Base-by-base conservation (phyloP, 2,797 vertebrate species). In the Sus cebifrons region DNA sequence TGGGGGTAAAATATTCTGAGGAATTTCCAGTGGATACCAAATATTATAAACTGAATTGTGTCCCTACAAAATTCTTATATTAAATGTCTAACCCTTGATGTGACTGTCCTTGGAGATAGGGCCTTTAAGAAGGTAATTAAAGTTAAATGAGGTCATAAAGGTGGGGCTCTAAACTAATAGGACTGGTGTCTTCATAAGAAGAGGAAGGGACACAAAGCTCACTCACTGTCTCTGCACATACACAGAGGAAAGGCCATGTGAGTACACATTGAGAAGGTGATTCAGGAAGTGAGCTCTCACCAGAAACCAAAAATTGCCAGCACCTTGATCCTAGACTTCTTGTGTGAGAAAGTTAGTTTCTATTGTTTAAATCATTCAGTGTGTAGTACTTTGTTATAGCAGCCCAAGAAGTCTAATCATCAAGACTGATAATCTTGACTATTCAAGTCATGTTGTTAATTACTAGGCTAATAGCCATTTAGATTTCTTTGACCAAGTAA, bases 221-320 rank as follows among this genome's bases (percentile, higher is more conserved):
- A 14, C 32, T 86, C 13, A 29, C 16, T 27, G 23, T 83, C 21
- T 25, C 15, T 93, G 17, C 15, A 40, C n/a, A 12, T 2, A 20
- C 32, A 49, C 32, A 36, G 18, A 49, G 32, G 44, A 82, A 70
- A 64, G 74, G 17, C 52, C 74, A 75, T 40, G 15, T 36, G 25
- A 77, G 17, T 21, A 54, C 16, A 88, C 11, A 29, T 0, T 15
- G 25, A 60, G 36, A 92, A 49, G 32, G 12, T 32, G 40, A 12
- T 14, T 0, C 36, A 62, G 27, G 82, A 73, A 73, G 15, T 77
- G 17, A 70, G 49, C 12, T 49, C 36, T 65, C 16, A 77, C n/a
- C 25, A 65, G 95, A 74, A 89, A 83, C 2, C 27, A 15, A 90
- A 87, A 94, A 6, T 92, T 87, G n/a, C n/a, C n/a, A 88, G 1